phyloP scores from a whole-genome alignment of 2,797 vertebrate genomes.

The Myotis planiceps region DNA sequence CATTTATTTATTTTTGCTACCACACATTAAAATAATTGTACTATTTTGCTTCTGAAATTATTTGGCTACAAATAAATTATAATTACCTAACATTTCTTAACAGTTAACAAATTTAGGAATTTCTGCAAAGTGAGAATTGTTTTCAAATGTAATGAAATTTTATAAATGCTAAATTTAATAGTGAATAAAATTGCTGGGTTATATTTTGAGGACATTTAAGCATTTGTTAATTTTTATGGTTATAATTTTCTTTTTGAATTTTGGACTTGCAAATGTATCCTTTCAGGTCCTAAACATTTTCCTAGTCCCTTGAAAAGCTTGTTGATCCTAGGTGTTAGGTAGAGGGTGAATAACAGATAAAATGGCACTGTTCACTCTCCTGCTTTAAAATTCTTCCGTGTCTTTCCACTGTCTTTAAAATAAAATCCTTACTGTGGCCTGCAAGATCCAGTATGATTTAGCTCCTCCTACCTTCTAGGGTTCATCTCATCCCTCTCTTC shows the following conservation, averaged over 20 bases:
- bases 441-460: not conserved
- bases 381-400: not conserved
- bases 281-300: not conserved
- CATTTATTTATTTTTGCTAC: slow-evolving; percentile 5
- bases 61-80: not conserved
- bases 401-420: not conserved
- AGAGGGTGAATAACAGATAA: not conserved
- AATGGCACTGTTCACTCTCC: not conserved
- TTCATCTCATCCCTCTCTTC: not conserved
- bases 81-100: slow-evolving; percentile 10
- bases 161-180: not conserved
- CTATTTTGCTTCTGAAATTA: slow-evolving; percentile 42
- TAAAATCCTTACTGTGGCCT: not conserved
- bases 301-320: not conserved
- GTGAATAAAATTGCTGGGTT: not conserved
- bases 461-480: not conserved
- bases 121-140: slow-evolving; percentile 21
- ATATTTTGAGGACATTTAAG: not conserved
- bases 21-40: slow-evolving; percentile 17
- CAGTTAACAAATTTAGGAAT: not conserved
- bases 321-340: not conserved
- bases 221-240: slow-evolving; percentile 27
- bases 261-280: not conserved
- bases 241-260: not conserved
- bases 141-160: not conserved